Evolutionary conservation across 2,113 vertebrate genomes (phyloP).

Genomic region (Seriola quinqueradiata): DNA sequence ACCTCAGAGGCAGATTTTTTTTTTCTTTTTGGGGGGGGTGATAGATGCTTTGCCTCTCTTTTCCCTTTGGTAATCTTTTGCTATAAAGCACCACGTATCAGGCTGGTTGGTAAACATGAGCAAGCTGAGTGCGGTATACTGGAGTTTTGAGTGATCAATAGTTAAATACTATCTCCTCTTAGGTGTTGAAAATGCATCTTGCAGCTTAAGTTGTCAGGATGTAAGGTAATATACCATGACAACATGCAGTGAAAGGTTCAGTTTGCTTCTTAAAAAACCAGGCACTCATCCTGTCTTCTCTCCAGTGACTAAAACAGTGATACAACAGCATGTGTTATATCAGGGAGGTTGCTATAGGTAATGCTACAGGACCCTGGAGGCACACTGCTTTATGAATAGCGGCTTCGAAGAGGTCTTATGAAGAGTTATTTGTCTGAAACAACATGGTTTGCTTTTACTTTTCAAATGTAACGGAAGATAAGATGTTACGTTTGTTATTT

Average conservation of each 20-base stretch:
- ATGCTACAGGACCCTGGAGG: not conserved
- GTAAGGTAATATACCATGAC: not conserved
- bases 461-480: not conserved
- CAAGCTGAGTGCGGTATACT: not conserved
- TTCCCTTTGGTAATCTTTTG: conserved; percentile 19
- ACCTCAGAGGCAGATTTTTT: conserved; percentile 24
- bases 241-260: conserved; percentile 2
- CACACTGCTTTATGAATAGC: not conserved
- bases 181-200: conserved; percentile 7
- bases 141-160: conserved; percentile 39
- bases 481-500: not conserved
- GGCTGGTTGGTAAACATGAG: conserved; percentile 35
- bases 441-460: not conserved
- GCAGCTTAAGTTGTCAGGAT: conserved; percentile 8
- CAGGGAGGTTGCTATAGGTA: not conserved
- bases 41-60: conserved; percentile 7
- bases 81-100: conserved; percentile 5
- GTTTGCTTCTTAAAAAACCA: not conserved
- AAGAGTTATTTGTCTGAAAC: not conserved
- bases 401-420: not conserved
- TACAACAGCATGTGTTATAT: not conserved
- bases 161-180: not conserved
- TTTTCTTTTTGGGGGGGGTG: not conserved
- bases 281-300: not conserved
- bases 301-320: not conserved